phyloP scores from a whole-genome alignment of 2,888 invertebrate species.

The Cryptosula pallasiana region DNA sequence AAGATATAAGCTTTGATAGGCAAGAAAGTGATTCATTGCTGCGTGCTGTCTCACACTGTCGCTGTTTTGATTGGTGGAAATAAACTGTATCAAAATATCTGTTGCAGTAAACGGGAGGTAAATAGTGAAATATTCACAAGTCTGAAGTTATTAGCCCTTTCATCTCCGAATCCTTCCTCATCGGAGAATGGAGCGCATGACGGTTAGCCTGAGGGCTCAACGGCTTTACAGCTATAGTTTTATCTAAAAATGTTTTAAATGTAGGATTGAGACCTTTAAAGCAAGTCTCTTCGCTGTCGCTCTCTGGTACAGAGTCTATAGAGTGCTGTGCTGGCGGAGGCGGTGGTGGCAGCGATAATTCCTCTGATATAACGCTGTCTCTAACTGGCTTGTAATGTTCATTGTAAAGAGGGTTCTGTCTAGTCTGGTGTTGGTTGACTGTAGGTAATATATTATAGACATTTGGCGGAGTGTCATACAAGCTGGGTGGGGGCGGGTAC shows the following conservation, averaged over 20 bases:
- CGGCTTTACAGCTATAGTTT: slow-evolving; percentile 15
- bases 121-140: slow-evolving; percentile 10
- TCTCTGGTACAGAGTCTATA: neutral
- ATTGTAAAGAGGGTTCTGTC: slow-evolving; percentile 1
- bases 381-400: neutral
- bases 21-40: no score
- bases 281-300: neutral
- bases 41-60: no score
- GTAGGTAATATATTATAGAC: neutral
- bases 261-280: neutral
- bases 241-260: slow-evolving; percentile 18
- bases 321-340: neutral
- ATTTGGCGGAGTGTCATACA: neutral
- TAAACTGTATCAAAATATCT: no score
- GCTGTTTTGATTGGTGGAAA: no score
- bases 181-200: no score
- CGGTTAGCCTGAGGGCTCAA: neutral
- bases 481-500: neutral
- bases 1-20: no score
- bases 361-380: no score
- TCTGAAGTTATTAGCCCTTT: slow-evolving; percentile 17
- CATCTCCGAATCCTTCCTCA: neutral
- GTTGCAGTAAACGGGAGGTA: no score
- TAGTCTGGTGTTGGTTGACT: neutral
- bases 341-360: slow-evolving; percentile 3